phyloP scores from a whole-genome alignment of 2,888 invertebrate species.

The Leptinotarsa juncta region DNA sequence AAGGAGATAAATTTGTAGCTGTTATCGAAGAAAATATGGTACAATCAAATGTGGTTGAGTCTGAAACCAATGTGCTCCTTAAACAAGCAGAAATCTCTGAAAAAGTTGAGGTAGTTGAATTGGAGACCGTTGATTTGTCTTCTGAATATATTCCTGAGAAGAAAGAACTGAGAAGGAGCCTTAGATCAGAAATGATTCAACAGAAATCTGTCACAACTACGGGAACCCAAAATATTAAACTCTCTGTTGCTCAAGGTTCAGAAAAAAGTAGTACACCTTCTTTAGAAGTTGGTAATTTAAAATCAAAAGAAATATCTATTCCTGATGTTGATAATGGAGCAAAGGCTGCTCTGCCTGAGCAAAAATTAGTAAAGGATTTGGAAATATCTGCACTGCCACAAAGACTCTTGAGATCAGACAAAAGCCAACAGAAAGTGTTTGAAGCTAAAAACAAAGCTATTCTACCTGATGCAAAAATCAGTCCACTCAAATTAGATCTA shows the following conservation, averaged over 20 bases:
- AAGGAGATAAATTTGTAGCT: background rate
- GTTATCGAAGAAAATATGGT: background rate
- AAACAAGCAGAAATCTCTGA: background rate
- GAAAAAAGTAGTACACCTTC: background rate
- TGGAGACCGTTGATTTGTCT: background rate
- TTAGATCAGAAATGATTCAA: slow-evolving; percentile 4
- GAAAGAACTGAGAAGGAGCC: background rate
- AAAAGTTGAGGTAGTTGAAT: background rate
- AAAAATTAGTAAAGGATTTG: background rate
- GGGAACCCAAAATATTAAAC: background rate
- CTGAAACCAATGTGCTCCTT: background rate
- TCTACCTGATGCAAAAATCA: background rate
- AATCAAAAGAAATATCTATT: background rate
- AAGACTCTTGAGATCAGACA: slow-evolving; percentile 37
- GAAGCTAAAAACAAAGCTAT: slow-evolving; percentile 7
- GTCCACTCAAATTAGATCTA: background rate
- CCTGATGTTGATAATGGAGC: background rate
- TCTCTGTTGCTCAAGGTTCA: too few relatives aligned
- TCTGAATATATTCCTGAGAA: slow-evolving; percentile 1
- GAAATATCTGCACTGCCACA: slow-evolving; percentile 19
- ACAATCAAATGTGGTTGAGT: background rate
- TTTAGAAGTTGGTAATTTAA: background rate
- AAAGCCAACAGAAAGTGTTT: slow-evolving; percentile 25
- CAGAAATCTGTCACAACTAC: background rate
- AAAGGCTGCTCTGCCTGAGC: background rate